Evolutionary conservation across 1,140 invertebrate species (phyloP), one percentile per base, ranked within the genome.

Genomic region (Littorina saxatilis): DNA sequence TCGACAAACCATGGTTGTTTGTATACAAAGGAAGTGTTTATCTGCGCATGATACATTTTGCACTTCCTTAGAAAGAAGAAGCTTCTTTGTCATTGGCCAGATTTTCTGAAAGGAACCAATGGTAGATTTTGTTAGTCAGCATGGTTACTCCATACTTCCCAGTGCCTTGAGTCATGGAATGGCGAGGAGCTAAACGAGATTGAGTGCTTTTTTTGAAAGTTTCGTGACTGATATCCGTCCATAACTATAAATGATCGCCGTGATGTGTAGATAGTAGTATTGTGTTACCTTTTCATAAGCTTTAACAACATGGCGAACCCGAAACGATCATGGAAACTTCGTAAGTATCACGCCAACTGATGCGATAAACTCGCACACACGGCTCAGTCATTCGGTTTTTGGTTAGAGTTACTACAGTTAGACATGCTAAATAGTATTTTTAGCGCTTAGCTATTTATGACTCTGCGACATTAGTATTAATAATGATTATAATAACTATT

Each of bases 291-390:
- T 39, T 0, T 27, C 9, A 32, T 32, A 47, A 52, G 15, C 40
- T 74, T 43, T 72, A 47, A 32, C 2, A 85, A 58, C 55, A 89
- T 89, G 88, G 82, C 88, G 27, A 86, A 87, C 77, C 93, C 93
- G 68, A 95, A 94, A 84, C 82, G 92, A 84, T 87, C 91, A 78
- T 93, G 92, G 92, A 92, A 92, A 87, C 90, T 93, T 40, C 91
- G 92, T 93, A 90, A 92, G 92, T 92, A 78, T 52, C 55, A 39
- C 79, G 76, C 20, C 50, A 52, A 84, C 5, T 50, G 29, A 29
- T 27, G 20, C 9, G 27, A 11, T 50, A 2, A 63, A 63, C 29
- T 63, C 35, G 5, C 27, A 58, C 5, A 9, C 35, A 32, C 29
- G 29, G 11, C 27, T 63, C 35, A n/a, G n/a, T n/a, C n/a, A n/a